Conservation (phyloP, 2,113 vertebrate species). For the Chamaea fasciata region DNA sequence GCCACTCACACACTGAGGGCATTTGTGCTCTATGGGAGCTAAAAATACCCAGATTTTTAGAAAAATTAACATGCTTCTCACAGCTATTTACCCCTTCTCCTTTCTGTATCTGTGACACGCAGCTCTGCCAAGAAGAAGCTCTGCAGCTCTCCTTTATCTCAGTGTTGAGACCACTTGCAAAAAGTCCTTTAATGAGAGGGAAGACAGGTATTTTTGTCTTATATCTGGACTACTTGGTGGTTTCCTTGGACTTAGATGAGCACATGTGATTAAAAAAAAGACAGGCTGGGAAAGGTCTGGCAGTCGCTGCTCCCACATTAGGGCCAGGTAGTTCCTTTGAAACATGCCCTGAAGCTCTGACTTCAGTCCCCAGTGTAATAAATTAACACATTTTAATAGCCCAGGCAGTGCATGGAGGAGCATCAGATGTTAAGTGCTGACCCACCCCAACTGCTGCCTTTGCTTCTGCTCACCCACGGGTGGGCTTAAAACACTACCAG, state of each 20-base stretch:
- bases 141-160: background rate
- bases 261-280: background rate
- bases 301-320: fast-evolving
- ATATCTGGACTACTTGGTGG: background rate
- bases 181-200: background rate
- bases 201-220: background rate
- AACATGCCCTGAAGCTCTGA: background rate
- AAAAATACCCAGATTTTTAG: background rate
- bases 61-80: background rate
- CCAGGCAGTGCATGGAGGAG: background rate
- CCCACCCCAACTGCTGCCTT: background rate
- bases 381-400: background rate
- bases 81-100: background rate
- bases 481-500: background rate
- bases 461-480: background rate
- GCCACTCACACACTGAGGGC: background rate
- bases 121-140: background rate
- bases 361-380: background rate
- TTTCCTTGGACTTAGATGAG: background rate
- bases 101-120: fast-evolving
- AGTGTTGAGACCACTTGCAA: fast-evolving
- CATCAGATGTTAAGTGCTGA: background rate
- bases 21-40: background rate
- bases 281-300: background rate
- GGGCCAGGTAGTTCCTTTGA: background rate